These are phyloP conservation scores for Amblyjoppa proteus DNA, from an alignment of 2,888 invertebrate genomes.

Conservation along the genomic window DNA sequence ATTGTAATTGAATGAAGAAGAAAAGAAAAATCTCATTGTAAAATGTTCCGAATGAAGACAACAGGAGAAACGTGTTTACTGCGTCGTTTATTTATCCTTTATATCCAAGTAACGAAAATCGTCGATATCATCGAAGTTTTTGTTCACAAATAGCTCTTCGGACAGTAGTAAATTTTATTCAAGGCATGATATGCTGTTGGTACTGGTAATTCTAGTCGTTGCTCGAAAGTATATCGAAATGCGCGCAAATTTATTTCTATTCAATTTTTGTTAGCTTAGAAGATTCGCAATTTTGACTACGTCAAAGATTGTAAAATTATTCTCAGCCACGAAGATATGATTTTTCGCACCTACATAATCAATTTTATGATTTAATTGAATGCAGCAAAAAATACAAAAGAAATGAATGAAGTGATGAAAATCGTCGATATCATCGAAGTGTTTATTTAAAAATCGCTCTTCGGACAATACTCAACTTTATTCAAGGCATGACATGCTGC, in stretches of 20 bases:
- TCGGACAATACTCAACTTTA: slow-evolving; percentile 22
- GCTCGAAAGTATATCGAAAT: neutral
- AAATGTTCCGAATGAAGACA: slow-evolving; percentile 32
- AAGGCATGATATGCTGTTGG: slow-evolving; percentile 28
- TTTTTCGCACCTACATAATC: neutral
- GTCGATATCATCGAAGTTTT: neutral
- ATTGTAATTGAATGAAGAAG: slow-evolving; percentile 23
- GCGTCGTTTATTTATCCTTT: slow-evolving; percentile 39
- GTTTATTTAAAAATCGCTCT: neutral
- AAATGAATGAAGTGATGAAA: slow-evolving; percentile 1
- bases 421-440: neutral
- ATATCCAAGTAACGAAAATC: slow-evolving; percentile 11
- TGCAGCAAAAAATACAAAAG: neutral
- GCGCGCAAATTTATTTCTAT: neutral
- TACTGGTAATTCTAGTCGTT: slow-evolving; percentile 16
- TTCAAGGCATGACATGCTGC: slow-evolving; percentile 25
- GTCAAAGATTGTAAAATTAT: neutral
- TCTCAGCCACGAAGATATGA: neutral
- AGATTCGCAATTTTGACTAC: neutral
- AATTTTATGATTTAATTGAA: neutral
- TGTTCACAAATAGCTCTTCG: neutral
- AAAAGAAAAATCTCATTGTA: neutral
- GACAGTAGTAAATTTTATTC: slow-evolving; percentile 32
- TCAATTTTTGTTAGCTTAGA: neutral
- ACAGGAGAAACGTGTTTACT: slow-evolving; percentile 21